Conservation (phyloP, 2,113 vertebrate species). For the Psettodes erumei region DNA sequence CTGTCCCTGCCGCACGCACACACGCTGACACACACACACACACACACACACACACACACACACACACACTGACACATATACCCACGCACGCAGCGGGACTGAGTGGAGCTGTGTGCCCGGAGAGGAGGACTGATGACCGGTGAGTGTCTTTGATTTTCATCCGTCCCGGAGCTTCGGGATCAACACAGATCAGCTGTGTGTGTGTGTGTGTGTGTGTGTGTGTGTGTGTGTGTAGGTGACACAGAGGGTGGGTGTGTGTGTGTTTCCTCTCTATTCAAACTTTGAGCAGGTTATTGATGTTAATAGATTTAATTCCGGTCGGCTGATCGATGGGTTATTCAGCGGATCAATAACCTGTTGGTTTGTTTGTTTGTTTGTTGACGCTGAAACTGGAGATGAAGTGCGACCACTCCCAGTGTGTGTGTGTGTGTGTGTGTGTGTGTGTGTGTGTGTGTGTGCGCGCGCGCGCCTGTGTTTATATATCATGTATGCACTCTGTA, state of each 20-base stretch:
- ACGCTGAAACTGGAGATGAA: conserved; percentile 42
- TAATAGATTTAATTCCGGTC: conserved; percentile 7
- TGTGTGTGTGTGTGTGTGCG: conserved; percentile 12
- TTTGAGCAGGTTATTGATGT: conserved; percentile 21
- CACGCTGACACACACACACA: neutral
- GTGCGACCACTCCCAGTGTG: conserved; percentile 60
- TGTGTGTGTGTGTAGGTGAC: neutral
- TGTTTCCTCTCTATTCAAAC: conserved; percentile 19
- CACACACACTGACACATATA: neutral
- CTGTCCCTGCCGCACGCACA: neutral
- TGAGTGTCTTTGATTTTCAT: conserved; percentile 29
- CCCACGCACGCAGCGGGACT: conserved; percentile 13
- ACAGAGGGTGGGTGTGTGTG: neutral
- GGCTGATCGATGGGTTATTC: conserved; percentile 26
- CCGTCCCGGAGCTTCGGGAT: neutral
- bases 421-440: conserved; percentile 19
- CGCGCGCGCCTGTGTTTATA: too few relatives aligned
- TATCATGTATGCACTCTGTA: too few relatives aligned
- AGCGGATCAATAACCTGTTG: conserved; percentile 27
- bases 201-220: conserved; percentile 4
- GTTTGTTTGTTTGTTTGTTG: neutral
- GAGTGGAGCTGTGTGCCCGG: conserved; percentile 32
- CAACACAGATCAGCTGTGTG: neutral
- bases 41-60: neutral
- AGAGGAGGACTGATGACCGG: conserved; percentile 62